Percentiles rank a stretch among this genome's conserved stretches.
These are phyloP conservation scores for Caranx melampygus DNA, from an alignment of 2,113 vertebrate genomes.

Conservation along the genomic window DNA sequence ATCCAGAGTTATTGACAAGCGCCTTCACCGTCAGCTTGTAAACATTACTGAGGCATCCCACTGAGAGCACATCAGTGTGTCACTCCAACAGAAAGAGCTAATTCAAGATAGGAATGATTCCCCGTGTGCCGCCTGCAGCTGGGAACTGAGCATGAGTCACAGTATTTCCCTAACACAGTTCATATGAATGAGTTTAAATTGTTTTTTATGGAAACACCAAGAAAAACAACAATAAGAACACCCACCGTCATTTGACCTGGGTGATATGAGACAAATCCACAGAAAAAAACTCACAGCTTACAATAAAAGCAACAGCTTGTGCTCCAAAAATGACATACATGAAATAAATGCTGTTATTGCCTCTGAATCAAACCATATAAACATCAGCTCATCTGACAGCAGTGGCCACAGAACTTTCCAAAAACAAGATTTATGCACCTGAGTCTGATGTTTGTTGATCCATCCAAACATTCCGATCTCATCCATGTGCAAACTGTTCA, in stretches of 20 bases:
- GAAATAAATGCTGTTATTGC: not conserved
- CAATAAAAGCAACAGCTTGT: not conserved
- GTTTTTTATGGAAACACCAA: not conserved
- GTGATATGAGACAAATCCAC: not conserved
- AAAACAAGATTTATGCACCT: too few species aligned
- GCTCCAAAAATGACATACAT: too few species aligned
- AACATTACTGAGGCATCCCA: slow-evolving; percentile 31
- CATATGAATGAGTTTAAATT: not conserved
- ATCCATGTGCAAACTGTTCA: not conserved
- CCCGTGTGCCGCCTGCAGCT: not conserved
- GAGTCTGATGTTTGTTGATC: too few species aligned
- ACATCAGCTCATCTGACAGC: not conserved
- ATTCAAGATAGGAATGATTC: not conserved
- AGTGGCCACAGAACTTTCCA: too few species aligned
- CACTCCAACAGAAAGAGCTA: slow-evolving; percentile 15
- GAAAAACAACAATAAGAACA: not conserved
- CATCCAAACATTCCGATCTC: not conserved
- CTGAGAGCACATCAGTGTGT: slow-evolving; percentile 27
- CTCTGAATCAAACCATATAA: not conserved
- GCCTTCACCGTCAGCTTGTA: slow-evolving; percentile 19
- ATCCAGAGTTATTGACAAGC: slow-evolving; percentile 21
- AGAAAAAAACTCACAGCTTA: not conserved
- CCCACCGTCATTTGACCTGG: not conserved
- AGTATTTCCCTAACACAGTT: not conserved
- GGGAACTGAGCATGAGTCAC: not conserved